Percentiles rank a stretch among this genome's conserved stretches.
phyloP scores from a whole-genome alignment of 2,888 invertebrate species.

The Criorhina ranunculi region DNA sequence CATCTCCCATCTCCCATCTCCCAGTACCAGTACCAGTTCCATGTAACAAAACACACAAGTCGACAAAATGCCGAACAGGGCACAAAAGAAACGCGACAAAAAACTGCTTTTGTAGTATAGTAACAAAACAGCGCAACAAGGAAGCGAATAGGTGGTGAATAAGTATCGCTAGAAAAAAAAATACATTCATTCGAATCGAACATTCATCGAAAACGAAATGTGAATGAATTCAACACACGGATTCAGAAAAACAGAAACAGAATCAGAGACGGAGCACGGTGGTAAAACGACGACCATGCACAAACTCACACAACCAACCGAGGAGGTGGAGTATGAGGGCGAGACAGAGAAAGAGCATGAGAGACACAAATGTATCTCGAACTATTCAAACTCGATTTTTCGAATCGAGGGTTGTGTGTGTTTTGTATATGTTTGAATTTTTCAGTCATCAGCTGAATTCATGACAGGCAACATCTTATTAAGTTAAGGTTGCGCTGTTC shows the following conservation, averaged over 20 bases:
- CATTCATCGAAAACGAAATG: conserved; percentile 76
- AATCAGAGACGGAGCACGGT: not conserved
- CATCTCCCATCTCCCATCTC: too few relatives aligned
- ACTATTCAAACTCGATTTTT: conserved; percentile 77
- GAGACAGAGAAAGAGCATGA: conserved; percentile 76
- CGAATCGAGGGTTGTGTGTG: conserved; percentile 82
- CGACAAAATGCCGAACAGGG: conserved; percentile 63
- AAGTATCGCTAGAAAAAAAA: conserved; percentile 36
- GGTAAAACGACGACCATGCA: conserved; percentile 24
- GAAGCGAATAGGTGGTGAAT: conserved; percentile 74
- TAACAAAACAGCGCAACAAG: conserved; percentile 71
- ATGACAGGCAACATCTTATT: conserved; percentile 84
- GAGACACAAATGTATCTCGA: conserved; percentile 75
- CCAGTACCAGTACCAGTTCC: too few relatives aligned
- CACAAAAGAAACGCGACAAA: conserved; percentile 55
- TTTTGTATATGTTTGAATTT: conserved; percentile 83
- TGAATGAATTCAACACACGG: conserved; percentile 75
- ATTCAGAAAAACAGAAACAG: too few relatives aligned
- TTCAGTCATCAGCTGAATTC: conserved; percentile 85
- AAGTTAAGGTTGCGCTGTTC: conserved; percentile 81
- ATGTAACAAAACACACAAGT: conserved; percentile 51
- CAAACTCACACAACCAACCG: conserved; percentile 60
- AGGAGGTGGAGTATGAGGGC: conserved; percentile 76
- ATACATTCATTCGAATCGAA: conserved; percentile 73
- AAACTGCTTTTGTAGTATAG: conserved; percentile 57